Percentiles rank a stretch among this genome's conserved stretches.
Conservation (phyloP, 2,888 invertebrate species). For the Chalcis sispes region DNA sequence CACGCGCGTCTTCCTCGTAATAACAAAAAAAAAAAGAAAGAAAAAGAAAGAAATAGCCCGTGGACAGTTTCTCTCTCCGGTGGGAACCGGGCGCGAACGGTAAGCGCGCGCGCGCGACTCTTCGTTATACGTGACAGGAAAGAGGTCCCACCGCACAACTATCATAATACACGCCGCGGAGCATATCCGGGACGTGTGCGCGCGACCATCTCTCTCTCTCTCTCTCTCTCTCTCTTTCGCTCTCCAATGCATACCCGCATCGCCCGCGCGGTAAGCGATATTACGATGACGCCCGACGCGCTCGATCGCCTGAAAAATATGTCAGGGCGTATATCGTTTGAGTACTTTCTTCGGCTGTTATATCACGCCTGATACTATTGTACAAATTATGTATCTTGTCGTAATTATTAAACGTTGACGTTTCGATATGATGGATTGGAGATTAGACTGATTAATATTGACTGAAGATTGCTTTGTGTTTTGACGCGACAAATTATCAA, state of each 20-base stretch:
- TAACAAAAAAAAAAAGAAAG: slow-evolving; percentile 45
- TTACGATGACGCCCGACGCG: slow-evolving; percentile 7
- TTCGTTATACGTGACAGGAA: slow-evolving; percentile 70
- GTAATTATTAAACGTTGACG: too few relatives aligned
- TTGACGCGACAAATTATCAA: too few relatives aligned
- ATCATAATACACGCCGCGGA: slow-evolving; percentile 68
- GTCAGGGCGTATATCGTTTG: slow-evolving; percentile 7
- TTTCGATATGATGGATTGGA: too few relatives aligned
- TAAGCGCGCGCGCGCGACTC: slow-evolving; percentile 39
- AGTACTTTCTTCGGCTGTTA: too few relatives aligned
- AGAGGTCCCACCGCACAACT: slow-evolving; percentile 69
- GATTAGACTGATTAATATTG: too few relatives aligned
- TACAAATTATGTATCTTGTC: too few relatives aligned
- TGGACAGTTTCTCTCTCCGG: slow-evolving; percentile 65
- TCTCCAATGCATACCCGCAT: slow-evolving; percentile 36
- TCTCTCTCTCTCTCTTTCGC: too few relatives aligned
- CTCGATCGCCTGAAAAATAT: slow-evolving; percentile 40
- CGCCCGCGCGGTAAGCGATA: slow-evolving; percentile 33
- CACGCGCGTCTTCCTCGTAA: slow-evolving; percentile 64
- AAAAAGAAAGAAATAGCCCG: too few relatives aligned
- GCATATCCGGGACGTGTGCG: slow-evolving; percentile 67
- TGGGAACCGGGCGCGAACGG: slow-evolving; percentile 63
- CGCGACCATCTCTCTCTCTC: not conserved
- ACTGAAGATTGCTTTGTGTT: too few relatives aligned
- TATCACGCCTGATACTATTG: too few relatives aligned